Base-by-base conservation (phyloP, 2,797 vertebrate species). In the Enteromius anoplus region DNA sequence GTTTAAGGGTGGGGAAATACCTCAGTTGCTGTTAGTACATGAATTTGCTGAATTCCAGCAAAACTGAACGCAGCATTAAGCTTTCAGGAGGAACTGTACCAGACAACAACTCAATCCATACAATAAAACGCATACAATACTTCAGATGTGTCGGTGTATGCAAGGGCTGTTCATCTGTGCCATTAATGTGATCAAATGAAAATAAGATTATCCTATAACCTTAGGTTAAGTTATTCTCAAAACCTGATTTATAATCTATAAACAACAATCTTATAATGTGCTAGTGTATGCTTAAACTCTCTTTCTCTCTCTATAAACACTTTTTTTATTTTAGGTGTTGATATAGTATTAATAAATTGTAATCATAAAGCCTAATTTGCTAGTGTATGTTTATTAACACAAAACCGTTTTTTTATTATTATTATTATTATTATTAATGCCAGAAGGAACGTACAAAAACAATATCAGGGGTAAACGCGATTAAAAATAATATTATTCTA, bases 1-100 rank as follows among this genome's bases (percentile, higher is more conserved):
- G 88, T 82, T 81, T 77, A 86, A 55, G 86, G 23, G 3, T 58
- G 17, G 49, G 19, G 17, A 75, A 55, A 49, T 66, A 75, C 71
- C 71, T 68, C 71, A 75, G 6, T 29, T 45, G 66, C 65, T 78
- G 29, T 23, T 32, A 17, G 29, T 32, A 64, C 62, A 64, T 29
- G 29, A 32, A 64, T 26, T 26, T 26, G 26, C 60, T n/a, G 75
- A 65, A 78, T 19, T 10, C 26, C 60, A 64, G 37, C 42, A 34
- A 60, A 62, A 23, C 40, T 62, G 8, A 72, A 49, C n/a, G 2
- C 23, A 45, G 55, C 75, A 62, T 60, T 77, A 29, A 62, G 42
- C 40, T 49, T 81, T 72, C 40, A 64, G 40, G 34, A 37, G 8
- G 21, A 72, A 62, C 29, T 64, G 14, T 51, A 72, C 40, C 72